phyloP scores from a whole-genome alignment of 2,797 vertebrate genomes.

The Chromis chromis region DNA sequence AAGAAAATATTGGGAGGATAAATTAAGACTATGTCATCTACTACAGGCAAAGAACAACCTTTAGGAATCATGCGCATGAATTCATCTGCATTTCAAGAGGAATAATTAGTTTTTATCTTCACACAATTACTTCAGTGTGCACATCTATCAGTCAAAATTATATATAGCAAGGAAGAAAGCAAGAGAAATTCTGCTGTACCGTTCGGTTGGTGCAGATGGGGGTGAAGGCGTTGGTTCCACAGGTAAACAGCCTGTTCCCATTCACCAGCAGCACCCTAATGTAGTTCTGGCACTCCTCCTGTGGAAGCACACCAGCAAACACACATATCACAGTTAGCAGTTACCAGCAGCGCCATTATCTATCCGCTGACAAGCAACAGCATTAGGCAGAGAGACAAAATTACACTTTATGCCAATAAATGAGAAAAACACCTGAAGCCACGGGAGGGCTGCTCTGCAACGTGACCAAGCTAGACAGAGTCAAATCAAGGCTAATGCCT shows the following conservation, averaged over 20 bases:
- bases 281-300: constrained; percentile 99
- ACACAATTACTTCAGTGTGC: too few species aligned
- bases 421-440: constrained; percentile 72
- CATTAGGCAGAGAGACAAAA: constrained; percentile 57
- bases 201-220: constrained; percentile 97
- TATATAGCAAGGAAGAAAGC: neutral
- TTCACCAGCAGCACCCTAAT: constrained; percentile 96
- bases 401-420: constrained; percentile 68
- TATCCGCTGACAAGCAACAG: constrained; percentile 54
- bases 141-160: too few species aligned
- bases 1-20: too few species aligned
- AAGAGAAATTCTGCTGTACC: constrained; percentile 78
- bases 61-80: too few species aligned
- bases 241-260: constrained; percentile 93
- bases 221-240: constrained; percentile 97
- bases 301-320: constrained; percentile 62
- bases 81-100: neutral
- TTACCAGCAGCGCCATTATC: constrained; percentile 51
- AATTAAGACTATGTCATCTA: too few species aligned
- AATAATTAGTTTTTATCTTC: neutral
- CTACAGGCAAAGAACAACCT: too few species aligned
- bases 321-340: constrained; percentile 56
- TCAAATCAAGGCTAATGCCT: constrained; percentile 75
- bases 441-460: constrained; percentile 52
- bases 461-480: constrained; percentile 69